Evolutionary conservation across 2,113 vertebrate species (phyloP), one percentile per base, ranked within the genome.

Genomic region (Globicephala melas): DNA sequence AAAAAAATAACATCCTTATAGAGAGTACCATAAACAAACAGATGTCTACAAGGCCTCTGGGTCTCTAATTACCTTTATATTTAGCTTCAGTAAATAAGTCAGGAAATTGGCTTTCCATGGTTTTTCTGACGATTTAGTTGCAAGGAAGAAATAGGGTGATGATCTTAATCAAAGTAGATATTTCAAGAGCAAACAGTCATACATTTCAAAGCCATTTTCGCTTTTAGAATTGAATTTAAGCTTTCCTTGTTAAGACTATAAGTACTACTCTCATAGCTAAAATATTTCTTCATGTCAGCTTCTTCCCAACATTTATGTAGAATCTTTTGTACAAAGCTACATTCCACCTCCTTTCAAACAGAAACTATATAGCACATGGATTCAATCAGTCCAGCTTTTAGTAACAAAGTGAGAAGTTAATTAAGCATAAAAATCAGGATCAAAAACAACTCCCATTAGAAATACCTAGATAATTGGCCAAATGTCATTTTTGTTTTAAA

Each of bases 61-160:
- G 47, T 97, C 28, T 97, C 97, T 97, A 93, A 76, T 97, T 80
- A 77, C 9, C 12, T 95, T 97, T 97, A 95, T 98, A 98, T 98
- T 98, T 98, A 98, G 94, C 38, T 50, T 86, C 70, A 77, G 1
- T 91, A 95, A 95, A 93, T 96, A 97, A 58, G 47, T 0, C 11
- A 84, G 89, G 91, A 97, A 95, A 70, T 55, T 70, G 33, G 58
- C 25, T 90, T 97, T 79, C 31, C 58, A 53, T 33, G 63, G 15
- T 25, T 88, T 96, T 81, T 53, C 44, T 97, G 87, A 91, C 90
- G 53, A 74, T 76, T 95, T 25, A 8, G 12, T 55, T 81, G 80
- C 38, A 95, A 95, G 67, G 8, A 63, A 92, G 31, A 92, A 89
- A 76, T 28, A 85, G 17, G 36, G 11, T 70, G 13, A 11, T 82